These are phyloP conservation scores for Cantharis rufa DNA, from an alignment of 2,888 invertebrate species.

Conservation along the genomic window DNA sequence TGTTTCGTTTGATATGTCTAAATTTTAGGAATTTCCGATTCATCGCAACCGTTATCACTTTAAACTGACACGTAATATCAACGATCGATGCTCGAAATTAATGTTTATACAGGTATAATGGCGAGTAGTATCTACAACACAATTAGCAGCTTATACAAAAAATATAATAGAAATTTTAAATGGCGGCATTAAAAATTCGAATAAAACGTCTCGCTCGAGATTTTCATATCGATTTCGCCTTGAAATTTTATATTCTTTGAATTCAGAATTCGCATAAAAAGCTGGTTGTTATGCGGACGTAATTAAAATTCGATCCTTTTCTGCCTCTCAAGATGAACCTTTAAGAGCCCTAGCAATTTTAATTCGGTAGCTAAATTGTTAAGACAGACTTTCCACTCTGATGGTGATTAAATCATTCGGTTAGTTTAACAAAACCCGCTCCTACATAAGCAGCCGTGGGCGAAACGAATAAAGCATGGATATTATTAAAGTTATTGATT, in stretches of 20 bases:
- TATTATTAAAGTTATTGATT: slow-evolving; percentile 56
- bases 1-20: slow-evolving; percentile 24
- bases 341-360: slow-evolving; percentile 40
- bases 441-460: slow-evolving; percentile 49
- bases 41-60: slow-evolving; percentile 12
- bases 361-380: slow-evolving; percentile 57
- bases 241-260: neutral
- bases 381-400: slow-evolving; percentile 56
- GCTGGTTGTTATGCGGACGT: slow-evolving; percentile 5
- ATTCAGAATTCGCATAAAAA: neutral
- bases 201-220: neutral
- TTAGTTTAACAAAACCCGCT: slow-evolving; percentile 55
- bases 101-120: neutral
- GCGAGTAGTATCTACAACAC: neutral
- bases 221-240: neutral
- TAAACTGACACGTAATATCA: neutral
- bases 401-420: slow-evolving; percentile 57
- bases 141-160: neutral
- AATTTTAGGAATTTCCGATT: slow-evolving; percentile 24
- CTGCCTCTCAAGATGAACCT: slow-evolving; percentile 12
- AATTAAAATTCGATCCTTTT: slow-evolving; percentile 23
- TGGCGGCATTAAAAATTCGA: neutral
- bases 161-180: neutral
- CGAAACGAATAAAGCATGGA: slow-evolving; percentile 39
- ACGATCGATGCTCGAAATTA: neutral